These are phyloP conservation scores for Mallotus villosus DNA, from an alignment of 2,797 vertebrate species.

Conservation along the genomic window DNA sequence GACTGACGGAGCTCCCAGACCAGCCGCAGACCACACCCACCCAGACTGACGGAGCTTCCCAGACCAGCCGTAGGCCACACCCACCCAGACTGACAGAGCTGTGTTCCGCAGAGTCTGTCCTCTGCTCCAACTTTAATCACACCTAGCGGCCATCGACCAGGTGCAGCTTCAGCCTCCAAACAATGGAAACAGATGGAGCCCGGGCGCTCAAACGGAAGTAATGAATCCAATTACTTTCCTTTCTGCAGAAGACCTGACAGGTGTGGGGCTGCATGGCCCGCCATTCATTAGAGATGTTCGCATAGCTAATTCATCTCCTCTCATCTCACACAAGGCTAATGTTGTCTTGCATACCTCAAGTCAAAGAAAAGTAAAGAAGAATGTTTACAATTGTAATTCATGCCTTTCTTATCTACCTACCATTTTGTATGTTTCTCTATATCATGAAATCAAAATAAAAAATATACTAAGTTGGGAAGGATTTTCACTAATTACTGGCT, in stretches of 20 bases:
- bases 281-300: slow-evolving; percentile 9
- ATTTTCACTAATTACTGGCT: not conserved
- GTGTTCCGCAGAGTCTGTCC: not conserved
- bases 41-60: not conserved
- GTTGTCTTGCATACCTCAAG: not conserved
- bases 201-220: slow-evolving; percentile 18
- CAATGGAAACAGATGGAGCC: slow-evolving; percentile 26
- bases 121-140: not conserved
- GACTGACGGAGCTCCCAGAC: too few species aligned
- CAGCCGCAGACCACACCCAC: not conserved
- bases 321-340: not conserved
- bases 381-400: not conserved
- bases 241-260: slow-evolving; percentile 19
- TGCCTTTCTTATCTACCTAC: not conserved
- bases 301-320: slow-evolving; percentile 4
- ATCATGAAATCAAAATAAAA: not conserved
- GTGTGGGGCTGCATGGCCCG: slow-evolving; percentile 12
- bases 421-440: not conserved
- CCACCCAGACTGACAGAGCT: not conserved
- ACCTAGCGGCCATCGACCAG: slow-evolving; percentile 3
- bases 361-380: not conserved
- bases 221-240: slow-evolving; percentile 34
- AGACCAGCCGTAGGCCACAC: not conserved
- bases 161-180: slow-evolving; percentile 4
- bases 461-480: too few species aligned